Percentiles rank a stretch among this genome's conserved stretches.
Conservation (phyloP, 2,797 vertebrate species). For the Sebastes cheni region DNA sequence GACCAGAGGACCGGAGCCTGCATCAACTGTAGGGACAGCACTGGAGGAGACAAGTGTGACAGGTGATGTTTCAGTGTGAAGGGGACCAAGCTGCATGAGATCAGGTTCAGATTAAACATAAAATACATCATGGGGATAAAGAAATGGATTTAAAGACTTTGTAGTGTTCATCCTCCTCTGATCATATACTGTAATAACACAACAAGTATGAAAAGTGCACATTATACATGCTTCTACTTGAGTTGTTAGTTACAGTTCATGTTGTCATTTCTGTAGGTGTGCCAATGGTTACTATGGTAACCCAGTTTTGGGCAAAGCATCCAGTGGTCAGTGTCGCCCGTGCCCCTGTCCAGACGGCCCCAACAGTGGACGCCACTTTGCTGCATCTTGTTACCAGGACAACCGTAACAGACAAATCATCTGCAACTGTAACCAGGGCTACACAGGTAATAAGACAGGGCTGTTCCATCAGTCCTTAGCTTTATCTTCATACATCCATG, state of each 20-base stretch:
- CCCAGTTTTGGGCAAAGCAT: slow-evolving; percentile 82
- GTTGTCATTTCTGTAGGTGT: slow-evolving; percentile 80
- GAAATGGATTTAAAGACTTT: neutral
- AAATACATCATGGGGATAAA: neutral
- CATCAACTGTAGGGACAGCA: slow-evolving; percentile 86
- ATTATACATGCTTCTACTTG: neutral
- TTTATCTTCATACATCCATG: neutral
- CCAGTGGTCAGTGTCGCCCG: slow-evolving; percentile 89
- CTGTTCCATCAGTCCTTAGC: neutral
- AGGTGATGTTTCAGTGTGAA: slow-evolving; percentile 74
- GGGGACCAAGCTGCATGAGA: no score
- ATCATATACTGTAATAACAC: neutral
- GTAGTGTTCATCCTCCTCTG: neutral
- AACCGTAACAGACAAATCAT: slow-evolving; percentile 86
- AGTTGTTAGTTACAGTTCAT: neutral
- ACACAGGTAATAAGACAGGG: slow-evolving; percentile 84
- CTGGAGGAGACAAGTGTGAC: slow-evolving; percentile 88
- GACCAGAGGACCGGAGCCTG: slow-evolving; percentile 86
- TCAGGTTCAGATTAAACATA: neutral
- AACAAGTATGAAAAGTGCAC: neutral
- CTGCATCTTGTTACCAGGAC: slow-evolving; percentile 93
- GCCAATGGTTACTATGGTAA: slow-evolving; percentile 91
- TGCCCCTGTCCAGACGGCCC: slow-evolving; percentile 95
- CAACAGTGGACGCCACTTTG: slow-evolving; percentile 89
- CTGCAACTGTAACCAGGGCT: slow-evolving; percentile 94